phyloP scores from a whole-genome alignment of 2,888 invertebrate genomes.

The Tetragonisca angustula region DNA sequence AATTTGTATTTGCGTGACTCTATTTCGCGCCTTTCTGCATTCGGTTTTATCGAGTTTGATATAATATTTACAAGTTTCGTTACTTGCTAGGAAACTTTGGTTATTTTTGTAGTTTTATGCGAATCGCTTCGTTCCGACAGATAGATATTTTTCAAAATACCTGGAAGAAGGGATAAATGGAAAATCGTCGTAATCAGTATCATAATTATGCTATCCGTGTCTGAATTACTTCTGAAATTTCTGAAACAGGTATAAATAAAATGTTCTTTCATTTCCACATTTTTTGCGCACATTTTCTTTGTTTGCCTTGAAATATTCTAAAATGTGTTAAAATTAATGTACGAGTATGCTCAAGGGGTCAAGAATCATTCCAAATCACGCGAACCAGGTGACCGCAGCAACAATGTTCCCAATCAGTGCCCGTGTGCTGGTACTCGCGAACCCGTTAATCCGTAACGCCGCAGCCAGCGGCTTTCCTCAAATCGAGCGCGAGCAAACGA shows the following conservation, averaged over 20 bases:
- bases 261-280: not conserved
- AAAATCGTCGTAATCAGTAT: not conserved
- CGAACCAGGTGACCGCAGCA: no score
- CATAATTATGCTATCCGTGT: not conserved
- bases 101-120: not conserved
- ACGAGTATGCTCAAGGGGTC: no score
- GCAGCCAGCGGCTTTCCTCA: slow-evolving; percentile 57
- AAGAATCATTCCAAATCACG: no score
- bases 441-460: slow-evolving; percentile 54
- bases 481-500: slow-evolving; percentile 59
- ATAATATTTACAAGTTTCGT: not conserved
- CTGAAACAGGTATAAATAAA: not conserved
- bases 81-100: not conserved
- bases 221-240: no score
- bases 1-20: not conserved
- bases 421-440: slow-evolving; percentile 4
- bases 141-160: not conserved
- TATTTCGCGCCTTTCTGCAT: not conserved
- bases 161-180: not conserved
- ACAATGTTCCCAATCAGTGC: no score
- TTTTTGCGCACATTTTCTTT: not conserved
- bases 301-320: no score
- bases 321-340: no score
- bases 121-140: not conserved
- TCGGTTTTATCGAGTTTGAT: not conserved